Base-by-base conservation (phyloP, 2,888 invertebrate genomes). In the Thysanoteuthis rhombus region DNA sequence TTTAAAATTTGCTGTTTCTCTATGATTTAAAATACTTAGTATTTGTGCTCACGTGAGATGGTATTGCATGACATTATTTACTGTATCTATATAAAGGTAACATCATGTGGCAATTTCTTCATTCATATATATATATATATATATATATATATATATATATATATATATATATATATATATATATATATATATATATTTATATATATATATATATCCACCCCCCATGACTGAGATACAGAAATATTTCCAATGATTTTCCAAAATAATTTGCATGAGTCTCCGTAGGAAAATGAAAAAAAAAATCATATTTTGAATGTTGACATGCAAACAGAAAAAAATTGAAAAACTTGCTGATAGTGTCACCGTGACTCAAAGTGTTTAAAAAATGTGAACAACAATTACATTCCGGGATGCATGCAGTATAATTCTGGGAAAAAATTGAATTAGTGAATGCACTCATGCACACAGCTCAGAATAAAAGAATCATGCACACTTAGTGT, bases 371-470 rank as follows among this genome's bases (percentile, higher is more conserved):
- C 75, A n/a, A 75, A 75, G 75, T n/a, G 75, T n/a, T n/a, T 75
- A 75, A 75, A 16, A n/a, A 16, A 10, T n/a, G 75, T 75, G 75
- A n/a, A 75, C 12, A 12, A 12, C n/a, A 75, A 75, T n/a, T n/a
- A n/a, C n/a, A 75, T 75, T 75, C 12, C n/a, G n/a, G 10, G 75
- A 75, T 8, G n/a, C n/a, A 75, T 75, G n/a, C 75, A n/a, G n/a
- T 10, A 75, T 10, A 2, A 75, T 75, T 75, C 75, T 75, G 75
- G 10, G 6, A 75, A n/a, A n/a, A 75, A 28, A 75, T n/a, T 10
- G n/a, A 75, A 75, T 75, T 75, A 75, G 75, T 75, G n/a, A 75
- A n/a, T n/a, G n/a, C 75, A 75, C 75, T n/a, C n/a, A n/a, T 75
- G 75, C n/a, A 75, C n/a, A 75, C 19, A 2, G 38, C 90, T 38